Percentiles rank a stretch among this genome's conserved stretches.
These are phyloP conservation scores for Cordylochernes scorpioides DNA, from an alignment of 2,888 invertebrate species.

Conservation along the genomic window DNA sequence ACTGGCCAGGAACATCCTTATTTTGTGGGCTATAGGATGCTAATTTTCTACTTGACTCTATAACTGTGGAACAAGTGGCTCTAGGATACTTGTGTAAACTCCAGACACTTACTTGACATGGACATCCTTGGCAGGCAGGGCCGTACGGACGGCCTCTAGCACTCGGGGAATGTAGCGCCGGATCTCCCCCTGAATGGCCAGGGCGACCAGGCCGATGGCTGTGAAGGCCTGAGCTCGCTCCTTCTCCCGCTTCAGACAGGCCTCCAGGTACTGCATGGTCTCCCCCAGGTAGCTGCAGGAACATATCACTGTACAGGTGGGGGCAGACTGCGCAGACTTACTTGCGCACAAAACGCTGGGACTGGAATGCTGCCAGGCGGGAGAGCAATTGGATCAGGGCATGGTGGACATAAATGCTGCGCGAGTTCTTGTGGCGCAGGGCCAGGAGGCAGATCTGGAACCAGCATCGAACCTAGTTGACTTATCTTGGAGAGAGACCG, in stretches of 20 bases:
- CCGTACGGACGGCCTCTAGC: conserved; percentile 50
- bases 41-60: too few species aligned
- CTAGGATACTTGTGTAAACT: background rate
- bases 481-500: background rate
- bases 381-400: conserved; percentile 62
- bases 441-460: conserved; percentile 32
- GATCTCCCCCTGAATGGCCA: conserved; percentile 57
- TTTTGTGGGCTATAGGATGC: too few species aligned
- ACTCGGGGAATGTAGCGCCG: conserved; percentile 50
- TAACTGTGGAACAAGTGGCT: too few species aligned
- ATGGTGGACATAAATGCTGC: conserved; percentile 56
- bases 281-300: conserved; percentile 33
- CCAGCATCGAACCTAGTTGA: conserved; percentile 2
- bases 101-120: conserved; percentile 17
- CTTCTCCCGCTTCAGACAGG: conserved; percentile 48
- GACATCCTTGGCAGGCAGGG: conserved; percentile 32
- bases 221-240: conserved; percentile 65
- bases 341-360: conserved; percentile 44
- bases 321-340: conserved; percentile 22
- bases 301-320: too few species aligned
- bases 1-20: too few species aligned
- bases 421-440: conserved; percentile 42
- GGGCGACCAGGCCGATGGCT: conserved; percentile 63
- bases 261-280: conserved; percentile 47
- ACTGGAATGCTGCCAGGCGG: conserved; percentile 72